phyloP scores from a whole-genome alignment of 2,797 vertebrate species.

The Phaenicophaeus curvirostris region DNA sequence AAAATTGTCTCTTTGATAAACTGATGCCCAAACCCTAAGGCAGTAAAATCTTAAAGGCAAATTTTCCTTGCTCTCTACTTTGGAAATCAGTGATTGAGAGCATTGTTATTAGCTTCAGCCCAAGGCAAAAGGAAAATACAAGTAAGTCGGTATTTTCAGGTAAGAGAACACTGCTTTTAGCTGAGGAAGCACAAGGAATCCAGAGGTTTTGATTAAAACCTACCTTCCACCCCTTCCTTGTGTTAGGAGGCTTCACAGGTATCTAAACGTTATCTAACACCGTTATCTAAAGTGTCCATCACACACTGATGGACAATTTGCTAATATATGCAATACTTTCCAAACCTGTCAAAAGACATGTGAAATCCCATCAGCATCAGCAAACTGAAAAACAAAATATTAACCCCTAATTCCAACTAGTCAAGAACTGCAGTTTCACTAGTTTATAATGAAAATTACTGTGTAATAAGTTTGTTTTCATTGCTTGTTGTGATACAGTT shows the following conservation, averaged over 20 bases:
- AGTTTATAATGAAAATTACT: slow-evolving; percentile 10
- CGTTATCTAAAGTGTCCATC: fast-evolving
- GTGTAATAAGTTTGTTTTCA: neutral
- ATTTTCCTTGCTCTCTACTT: neutral
- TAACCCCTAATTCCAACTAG: neutral
- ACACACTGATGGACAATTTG: neutral
- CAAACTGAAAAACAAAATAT: neutral
- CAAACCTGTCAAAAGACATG: neutral
- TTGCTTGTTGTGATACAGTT: neutral
- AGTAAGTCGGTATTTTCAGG: neutral
- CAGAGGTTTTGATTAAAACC: neutral
- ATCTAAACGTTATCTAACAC: too few species aligned
- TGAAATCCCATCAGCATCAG: neutral
- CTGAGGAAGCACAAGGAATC: neutral
- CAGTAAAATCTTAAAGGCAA: neutral
- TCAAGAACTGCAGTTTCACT: neutral
- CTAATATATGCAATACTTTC: neutral
- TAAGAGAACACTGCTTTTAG: neutral
- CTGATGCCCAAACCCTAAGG: neutral
- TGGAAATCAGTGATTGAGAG: neutral
- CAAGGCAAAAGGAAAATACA: neutral
- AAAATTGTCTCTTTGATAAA: neutral
- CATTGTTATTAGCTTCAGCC: neutral
- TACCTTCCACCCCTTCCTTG: neutral
- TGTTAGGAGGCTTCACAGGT: neutral